Evolutionary conservation across 1,140 invertebrate genomes (phyloP), one percentile per base, ranked within the genome.

Genomic region (Temnothorax nylanderi): DNA sequence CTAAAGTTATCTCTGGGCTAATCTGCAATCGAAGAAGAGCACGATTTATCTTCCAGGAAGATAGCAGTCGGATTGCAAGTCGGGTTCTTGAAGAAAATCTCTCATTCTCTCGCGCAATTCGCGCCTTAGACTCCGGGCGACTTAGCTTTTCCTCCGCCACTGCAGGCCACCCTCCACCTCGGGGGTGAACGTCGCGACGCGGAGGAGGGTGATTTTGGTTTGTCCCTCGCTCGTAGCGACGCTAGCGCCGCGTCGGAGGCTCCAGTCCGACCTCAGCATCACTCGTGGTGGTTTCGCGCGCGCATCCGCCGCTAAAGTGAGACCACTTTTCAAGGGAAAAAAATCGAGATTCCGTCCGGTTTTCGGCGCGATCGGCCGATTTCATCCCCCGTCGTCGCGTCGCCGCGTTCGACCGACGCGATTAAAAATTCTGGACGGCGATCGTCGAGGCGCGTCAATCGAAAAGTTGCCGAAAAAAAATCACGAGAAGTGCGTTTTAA

Each of bases 261-360:
- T 94, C 92, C 94, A 95, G 94, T 95, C 87, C 91, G 93, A 92
- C 90, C 92, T 93, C 93, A 94, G 94, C 94, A 94, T 94, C 93
- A 93, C 92, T 91, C 92, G 94, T 90, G 94, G 91, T 93, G 88
- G 93, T 94, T 92, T 94, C 94, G 93, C 91, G 93, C 93, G 93
- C 92, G 92, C 90, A 85, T 85, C 77, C 88, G 90, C 85, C 81
- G 88, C 77, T 71, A 82, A 88, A 58, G 80, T 90, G 80, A 60
- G 69, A 85, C 32, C 51, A 65, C 62, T 85, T 88, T 90, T 58
- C 81, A 78, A 1, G 32, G 37, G 44, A 58, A 67, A 65, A 75
- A 74, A 77, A 65, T 75, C 47, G 51, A 71, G 64, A 90, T 82
- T 89, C 88, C 88, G 85, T 89, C 78, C 78, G 16, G 37, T 34